phyloP scores from a whole-genome alignment of 2,797 vertebrate genomes.

The Fundulus diaphanus region DNA sequence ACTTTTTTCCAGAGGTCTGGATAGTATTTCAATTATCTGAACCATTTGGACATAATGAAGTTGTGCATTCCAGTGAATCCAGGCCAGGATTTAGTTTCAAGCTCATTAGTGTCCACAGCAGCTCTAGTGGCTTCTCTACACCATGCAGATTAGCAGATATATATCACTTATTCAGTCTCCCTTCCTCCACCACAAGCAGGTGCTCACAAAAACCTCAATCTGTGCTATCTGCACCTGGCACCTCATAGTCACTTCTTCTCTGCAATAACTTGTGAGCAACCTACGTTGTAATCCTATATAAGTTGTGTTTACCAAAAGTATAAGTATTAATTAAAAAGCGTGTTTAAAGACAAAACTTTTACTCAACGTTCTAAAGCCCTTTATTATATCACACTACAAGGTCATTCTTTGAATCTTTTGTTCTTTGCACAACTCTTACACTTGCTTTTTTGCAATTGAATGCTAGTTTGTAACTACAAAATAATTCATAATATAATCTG shows the following conservation, averaged over 20 bases:
- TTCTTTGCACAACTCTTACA: not conserved
- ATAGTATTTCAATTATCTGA: not conserved
- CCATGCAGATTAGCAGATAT: constrained; percentile 54
- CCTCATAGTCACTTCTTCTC: not conserved
- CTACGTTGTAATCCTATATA: not conserved
- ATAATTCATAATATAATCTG: no score
- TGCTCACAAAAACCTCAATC: not conserved
- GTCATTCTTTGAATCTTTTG: not conserved
- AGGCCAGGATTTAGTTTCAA: constrained; percentile 56
- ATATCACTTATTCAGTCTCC: not conserved
- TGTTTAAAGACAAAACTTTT: not conserved
- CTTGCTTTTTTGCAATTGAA: not conserved
- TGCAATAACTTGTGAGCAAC: not conserved
- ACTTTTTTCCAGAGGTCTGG: not conserved
- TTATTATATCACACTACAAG: not conserved
- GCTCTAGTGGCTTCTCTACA: constrained; percentile 65
- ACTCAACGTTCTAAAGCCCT: not conserved
- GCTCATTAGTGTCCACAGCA: constrained; percentile 56
- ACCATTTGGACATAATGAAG: not conserved
- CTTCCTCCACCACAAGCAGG: constrained; percentile 2
- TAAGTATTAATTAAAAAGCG: not conserved
- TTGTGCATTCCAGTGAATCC: constrained; percentile 46
- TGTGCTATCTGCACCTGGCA: not conserved
- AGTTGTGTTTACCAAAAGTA: not conserved
- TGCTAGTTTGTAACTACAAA: not conserved